These are phyloP conservation scores for Murina feae DNA, from an alignment of 2,113 vertebrate genomes.

Conservation along the genomic window DNA sequence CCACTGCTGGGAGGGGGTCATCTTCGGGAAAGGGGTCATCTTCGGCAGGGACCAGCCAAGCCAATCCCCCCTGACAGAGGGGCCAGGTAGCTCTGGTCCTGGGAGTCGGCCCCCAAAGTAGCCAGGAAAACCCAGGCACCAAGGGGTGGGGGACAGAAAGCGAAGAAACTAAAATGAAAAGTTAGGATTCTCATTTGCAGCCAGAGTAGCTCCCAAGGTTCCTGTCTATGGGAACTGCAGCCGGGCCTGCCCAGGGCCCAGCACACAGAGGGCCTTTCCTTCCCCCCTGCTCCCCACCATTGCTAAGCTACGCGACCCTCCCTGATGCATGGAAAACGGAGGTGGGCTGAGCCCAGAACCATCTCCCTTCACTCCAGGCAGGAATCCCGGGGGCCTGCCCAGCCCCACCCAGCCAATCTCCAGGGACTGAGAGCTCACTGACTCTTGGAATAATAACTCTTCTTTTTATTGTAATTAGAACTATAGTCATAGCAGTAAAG, in stretches of 20 bases:
- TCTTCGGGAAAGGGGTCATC: conserved; percentile 53
- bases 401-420: background rate
- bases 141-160: accelerated
- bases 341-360: background rate
- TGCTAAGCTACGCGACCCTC: accelerated
- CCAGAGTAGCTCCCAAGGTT: background rate
- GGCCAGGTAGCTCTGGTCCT: accelerated
- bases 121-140: background rate
- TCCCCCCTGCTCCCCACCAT: background rate
- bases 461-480: conserved; percentile 17
- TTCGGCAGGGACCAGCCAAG: background rate
- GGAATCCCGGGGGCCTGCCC: background rate
- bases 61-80: accelerated
- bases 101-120: accelerated
- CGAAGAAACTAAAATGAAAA: background rate
- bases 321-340: background rate
- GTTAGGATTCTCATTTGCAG: background rate
- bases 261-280: background rate
- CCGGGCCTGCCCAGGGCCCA: background rate
- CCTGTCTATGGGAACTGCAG: background rate
- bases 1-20: conserved; percentile 67
- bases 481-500: background rate
- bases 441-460: conserved; percentile 27
- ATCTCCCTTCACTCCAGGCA: background rate
- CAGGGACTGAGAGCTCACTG: background rate